Base-by-base conservation (phyloP, 2,797 vertebrate genomes). In the Tapera naevia region DNA sequence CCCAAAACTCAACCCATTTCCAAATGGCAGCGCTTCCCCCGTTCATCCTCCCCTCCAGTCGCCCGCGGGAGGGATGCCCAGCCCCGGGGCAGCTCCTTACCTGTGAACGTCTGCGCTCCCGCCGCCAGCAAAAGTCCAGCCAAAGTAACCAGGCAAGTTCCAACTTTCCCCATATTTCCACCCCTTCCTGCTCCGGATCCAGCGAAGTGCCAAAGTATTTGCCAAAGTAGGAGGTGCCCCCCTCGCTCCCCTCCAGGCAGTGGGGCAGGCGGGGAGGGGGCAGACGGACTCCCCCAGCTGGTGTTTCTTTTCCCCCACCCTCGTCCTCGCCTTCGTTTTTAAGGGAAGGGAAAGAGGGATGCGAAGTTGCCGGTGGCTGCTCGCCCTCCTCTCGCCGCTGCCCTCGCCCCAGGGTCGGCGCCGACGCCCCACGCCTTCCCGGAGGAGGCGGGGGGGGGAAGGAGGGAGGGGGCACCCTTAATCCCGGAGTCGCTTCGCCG, bases 131-230 rank as follows among this genome's bases (percentile, higher is more conserved):
- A 93, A 98, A 98, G 97, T 98, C 97, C 98, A 72, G 97, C 97
- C 97, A 98, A 98, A 98, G 98, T 98, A 96, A 96, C 94, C 94
- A 98, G 88, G 97, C 98, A 97, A 97, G 96, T 97, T 97, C 93
- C 97, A 97, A 98, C 97, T 97, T 96, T 95, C 89, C 95, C 96
- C 98, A 98, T 98, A 95, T 80, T 96, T 88, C 91, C 61, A 91
- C 62, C 89, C 69, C 82, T 87, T 92, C 93, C 85, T 73, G 62
- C 91, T 85, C 67, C 39, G 83, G 88, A 86, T 94, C 87, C 93
- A 86, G 73, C 86, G 39, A 92, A 95, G 96, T 94, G 72, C 73
- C 88, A 79, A 95, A 95, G 46, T 86, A 67, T 33, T 28, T 84
- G 91, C 88, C 91, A 92, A 95, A 96, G 93, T 94, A 82, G 93